Base-by-base conservation (phyloP, 2,888 invertebrate species). In the Scaptodrosophila latifasciaeformis region DNA sequence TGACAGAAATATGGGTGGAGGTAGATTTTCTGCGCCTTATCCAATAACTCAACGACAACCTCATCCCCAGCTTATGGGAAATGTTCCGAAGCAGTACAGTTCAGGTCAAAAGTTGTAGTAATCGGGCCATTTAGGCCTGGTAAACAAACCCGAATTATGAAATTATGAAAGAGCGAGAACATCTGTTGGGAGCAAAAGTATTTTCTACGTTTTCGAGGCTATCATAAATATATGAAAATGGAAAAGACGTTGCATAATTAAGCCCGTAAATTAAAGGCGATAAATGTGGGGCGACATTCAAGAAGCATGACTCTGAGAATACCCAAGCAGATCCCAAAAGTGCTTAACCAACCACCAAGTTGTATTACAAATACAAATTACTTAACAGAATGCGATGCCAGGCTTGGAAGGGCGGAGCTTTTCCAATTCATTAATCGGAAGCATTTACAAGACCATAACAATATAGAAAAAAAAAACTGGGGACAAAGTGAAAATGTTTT, bases 391-490 rank as follows among this genome's bases (percentile, higher is more conserved):
- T 3, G 18, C 18, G 2, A 13, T 17, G 17, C 15, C 10, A 15
- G 15, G 30, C 37, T 15, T 3, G 17, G 2, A 3, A 39, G 18
- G 27, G 13, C 13, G 12, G 52, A 62, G 53, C 48, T 59, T 59
- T 62, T 55, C 46, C 77, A 77, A 77, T 69, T 66, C 74, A 74
- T 69, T 80, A 69, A 43, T 62, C 50, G 42, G 46, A 48, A 10
- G 49, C 40, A 40, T 42, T 43, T 40, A 21, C 40, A 40, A 49
- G 27, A 3, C 24, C 49, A 49, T 49, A 29, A 46, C 21, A 17
- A 46, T 29, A 44, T 15, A 40, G 43, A 43, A 42, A 19, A 43
- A 44, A 21, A 42, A 35, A 31, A 34, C 29, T 44, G 21, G 15
- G 17, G 19, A 15, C 29, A 47, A 9, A 27, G 37, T 17, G 37